A percentile compares a stretch with the other conserved stretches of the same genome.
Conservation (phyloP, 2,113 vertebrate genomes). For the Callithrix jacchus region DNA sequence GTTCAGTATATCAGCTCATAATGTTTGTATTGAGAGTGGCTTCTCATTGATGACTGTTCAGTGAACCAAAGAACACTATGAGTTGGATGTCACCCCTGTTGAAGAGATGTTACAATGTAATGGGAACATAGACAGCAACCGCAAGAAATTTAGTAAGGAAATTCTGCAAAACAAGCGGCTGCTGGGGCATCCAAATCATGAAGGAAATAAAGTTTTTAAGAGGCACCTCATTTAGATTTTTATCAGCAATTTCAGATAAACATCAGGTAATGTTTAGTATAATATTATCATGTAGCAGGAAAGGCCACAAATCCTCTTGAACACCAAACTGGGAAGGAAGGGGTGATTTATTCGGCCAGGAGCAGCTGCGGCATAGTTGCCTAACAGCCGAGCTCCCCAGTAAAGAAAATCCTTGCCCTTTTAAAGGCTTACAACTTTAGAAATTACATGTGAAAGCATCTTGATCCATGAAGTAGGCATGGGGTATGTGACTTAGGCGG, state of each 20-base stretch:
- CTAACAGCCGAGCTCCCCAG: no score
- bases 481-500: no score
- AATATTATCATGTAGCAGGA: background rate
- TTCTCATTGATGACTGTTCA: background rate
- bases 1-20: background rate
- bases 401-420: no score
- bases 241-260: background rate
- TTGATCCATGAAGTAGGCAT: no score
- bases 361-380: no score
- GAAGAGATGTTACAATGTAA: background rate
- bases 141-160: background rate
- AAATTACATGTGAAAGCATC: no score
- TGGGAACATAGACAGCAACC: background rate
- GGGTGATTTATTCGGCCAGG: no score
- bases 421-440: no score
- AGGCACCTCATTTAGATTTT: background rate
- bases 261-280: background rate
- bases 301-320: no score
- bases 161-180: constrained; percentile 12
- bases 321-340: no score
- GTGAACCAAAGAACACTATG: background rate
- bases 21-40: background rate
- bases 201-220: background rate
- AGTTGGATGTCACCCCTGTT: background rate
- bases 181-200: background rate